These are phyloP conservation scores for Potamarius usumacintae DNA, from an alignment of 2,113 vertebrate genomes.

Conservation along the genomic window DNA sequence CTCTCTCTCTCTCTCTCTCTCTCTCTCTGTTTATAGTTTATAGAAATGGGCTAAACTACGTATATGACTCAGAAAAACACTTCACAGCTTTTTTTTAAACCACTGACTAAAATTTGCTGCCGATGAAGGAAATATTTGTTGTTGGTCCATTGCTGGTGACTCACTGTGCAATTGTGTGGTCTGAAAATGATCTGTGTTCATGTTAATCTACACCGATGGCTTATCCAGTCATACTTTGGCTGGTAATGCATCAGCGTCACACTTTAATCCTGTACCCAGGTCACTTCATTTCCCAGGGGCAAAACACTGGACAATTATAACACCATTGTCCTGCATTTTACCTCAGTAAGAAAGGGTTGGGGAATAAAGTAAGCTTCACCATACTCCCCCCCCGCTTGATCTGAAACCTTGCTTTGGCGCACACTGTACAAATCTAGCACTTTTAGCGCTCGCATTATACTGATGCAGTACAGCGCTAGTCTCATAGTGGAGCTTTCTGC, in stretches of 20 bases:
- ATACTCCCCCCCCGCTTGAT: background rate
- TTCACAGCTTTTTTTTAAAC: background rate
- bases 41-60: constrained; percentile 16
- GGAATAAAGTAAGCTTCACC: background rate
- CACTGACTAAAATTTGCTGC: background rate
- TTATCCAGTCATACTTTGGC: background rate
- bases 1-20: background rate
- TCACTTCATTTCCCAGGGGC: background rate
- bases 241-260: background rate
- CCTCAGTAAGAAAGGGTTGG: background rate
- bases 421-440: background rate
- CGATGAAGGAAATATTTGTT: background rate
- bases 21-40: background rate
- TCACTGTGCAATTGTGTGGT: background rate
- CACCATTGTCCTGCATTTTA: background rate
- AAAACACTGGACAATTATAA: background rate
- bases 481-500: background rate
- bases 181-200: background rate
- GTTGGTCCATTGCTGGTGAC: background rate
- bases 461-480: background rate
- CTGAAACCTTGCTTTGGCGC: background rate
- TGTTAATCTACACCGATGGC: background rate
- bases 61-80: background rate
- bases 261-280: background rate
- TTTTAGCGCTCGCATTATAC: background rate